phyloP scores from a whole-genome alignment of 2,888 invertebrate species.

The Oithona nana region DNA sequence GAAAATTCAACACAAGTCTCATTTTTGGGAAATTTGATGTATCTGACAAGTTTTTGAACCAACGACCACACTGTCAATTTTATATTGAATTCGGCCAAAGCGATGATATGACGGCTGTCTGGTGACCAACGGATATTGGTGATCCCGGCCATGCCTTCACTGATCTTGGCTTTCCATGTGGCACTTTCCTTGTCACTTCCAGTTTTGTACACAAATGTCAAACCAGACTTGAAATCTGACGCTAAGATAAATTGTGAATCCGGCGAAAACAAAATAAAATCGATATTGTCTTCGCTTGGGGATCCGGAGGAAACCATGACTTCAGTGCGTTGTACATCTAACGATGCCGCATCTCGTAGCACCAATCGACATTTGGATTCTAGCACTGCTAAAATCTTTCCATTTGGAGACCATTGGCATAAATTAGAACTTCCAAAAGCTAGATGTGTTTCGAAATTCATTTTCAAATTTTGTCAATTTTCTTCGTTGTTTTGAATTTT shows the following conservation, averaged over 20 bases:
- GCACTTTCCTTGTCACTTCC: constrained; percentile 24
- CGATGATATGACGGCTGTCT: constrained; percentile 34
- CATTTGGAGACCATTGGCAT: neutral
- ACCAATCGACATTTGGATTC: neutral
- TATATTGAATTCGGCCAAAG: constrained; percentile 35
- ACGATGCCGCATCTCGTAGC: neutral
- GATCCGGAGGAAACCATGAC: neutral
- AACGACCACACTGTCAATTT: constrained; percentile 32
- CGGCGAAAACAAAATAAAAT: neutral
- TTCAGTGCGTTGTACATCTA: neutral
- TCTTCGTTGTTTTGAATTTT: no score
- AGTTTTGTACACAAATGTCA: neutral
- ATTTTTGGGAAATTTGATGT: constrained; percentile 30
- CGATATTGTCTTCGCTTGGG: neutral
- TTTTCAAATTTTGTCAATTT: neutral
- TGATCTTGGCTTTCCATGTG: constrained; percentile 37
- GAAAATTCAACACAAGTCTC: constrained; percentile 26
- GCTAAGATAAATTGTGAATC: neutral
- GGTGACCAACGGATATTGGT: constrained; percentile 33
- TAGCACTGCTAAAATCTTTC: neutral
- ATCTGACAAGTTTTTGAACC: constrained; percentile 29
- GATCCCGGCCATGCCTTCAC: constrained; percentile 35
- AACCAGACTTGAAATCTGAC: neutral
- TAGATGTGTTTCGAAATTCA: neutral
- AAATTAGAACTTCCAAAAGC: neutral